Conservation (phyloP, 2,888 invertebrate genomes). For the Drosophila histrio region DNA sequence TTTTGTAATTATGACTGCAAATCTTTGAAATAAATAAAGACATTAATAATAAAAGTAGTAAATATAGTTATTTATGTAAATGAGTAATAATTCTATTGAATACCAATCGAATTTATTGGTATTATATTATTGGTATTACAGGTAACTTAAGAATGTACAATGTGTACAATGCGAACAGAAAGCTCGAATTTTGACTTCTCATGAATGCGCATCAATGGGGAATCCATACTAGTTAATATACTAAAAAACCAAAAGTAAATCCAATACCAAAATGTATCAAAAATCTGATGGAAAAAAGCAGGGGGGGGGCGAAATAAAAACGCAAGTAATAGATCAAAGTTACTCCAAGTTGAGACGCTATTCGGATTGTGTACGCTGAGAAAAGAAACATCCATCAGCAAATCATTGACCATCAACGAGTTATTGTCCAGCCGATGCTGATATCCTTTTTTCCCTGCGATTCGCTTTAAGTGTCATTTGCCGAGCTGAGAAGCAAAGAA, state of each 20-base stretch:
- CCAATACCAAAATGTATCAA: background rate
- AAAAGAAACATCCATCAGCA: conserved; percentile 51
- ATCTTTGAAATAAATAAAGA: too few relatives aligned
- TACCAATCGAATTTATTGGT: too few relatives aligned
- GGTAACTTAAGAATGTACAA: too few relatives aligned
- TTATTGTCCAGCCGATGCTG: conserved; percentile 56
- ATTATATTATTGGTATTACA: too few relatives aligned
- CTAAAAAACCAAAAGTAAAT: background rate
- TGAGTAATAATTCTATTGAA: too few relatives aligned
- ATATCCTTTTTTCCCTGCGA: conserved; percentile 32
- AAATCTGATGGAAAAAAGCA: background rate
- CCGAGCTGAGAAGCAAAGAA: background rate
- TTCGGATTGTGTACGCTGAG: background rate
- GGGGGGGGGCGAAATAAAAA: background rate
- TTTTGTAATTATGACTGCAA: too few relatives aligned
- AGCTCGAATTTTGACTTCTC: too few relatives aligned
- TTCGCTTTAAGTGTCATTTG: conserved; percentile 65
- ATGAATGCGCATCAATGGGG: too few relatives aligned
- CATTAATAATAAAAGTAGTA: too few relatives aligned
- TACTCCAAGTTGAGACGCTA: background rate
- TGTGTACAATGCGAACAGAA: too few relatives aligned
- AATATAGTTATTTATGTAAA: too few relatives aligned
- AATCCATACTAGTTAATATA: too few relatives aligned
- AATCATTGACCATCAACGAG: conserved; percentile 57
- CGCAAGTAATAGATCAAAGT: conserved; percentile 16